Evolutionary conservation across 2,797 vertebrate genomes (phyloP).

Genomic region (Lepus townsendii): DNA sequence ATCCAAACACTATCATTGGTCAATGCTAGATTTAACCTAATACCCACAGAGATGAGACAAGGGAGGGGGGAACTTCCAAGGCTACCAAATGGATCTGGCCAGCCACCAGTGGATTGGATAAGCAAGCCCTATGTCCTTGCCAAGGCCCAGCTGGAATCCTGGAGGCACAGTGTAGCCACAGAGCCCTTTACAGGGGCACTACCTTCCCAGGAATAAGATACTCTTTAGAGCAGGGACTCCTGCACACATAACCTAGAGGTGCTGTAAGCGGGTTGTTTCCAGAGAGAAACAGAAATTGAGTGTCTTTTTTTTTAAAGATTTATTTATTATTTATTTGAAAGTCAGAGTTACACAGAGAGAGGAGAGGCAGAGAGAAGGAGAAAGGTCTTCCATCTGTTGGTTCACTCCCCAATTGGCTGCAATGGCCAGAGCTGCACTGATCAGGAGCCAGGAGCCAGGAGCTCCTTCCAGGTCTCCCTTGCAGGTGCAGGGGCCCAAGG

Average conservation of each 20-base stretch:
- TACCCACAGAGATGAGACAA: neutral
- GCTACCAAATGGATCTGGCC: constrained; percentile 1
- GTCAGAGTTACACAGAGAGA: too few relatives aligned
- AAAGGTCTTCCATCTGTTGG: too few relatives aligned
- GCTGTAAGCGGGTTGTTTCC: neutral
- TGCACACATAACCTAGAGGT: neutral
- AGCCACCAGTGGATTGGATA: constrained; percentile 29
- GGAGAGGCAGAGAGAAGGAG: too few relatives aligned
- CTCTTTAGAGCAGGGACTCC: neutral
- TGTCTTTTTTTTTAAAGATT: neutral
- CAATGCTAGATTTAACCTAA: constrained; percentile 15
- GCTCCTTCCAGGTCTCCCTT: too few relatives aligned
- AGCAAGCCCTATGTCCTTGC: neutral
- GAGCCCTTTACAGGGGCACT: neutral
- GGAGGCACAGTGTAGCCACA: constrained; percentile 18
- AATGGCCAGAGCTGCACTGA: too few relatives aligned
- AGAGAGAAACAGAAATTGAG: constrained; percentile 20
- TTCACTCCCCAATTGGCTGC: too few relatives aligned
- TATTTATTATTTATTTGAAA: too few relatives aligned
- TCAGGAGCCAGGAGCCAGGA: too few relatives aligned
- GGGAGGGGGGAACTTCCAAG: constrained; percentile 1
- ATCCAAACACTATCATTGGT: constrained; percentile 21
- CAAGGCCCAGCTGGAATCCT: constrained; percentile 46
- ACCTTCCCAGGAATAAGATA: neutral
- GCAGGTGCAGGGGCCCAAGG: too few relatives aligned